Conservation (phyloP, 2,113 vertebrate genomes). For the Psittacula cyanocephala region DNA sequence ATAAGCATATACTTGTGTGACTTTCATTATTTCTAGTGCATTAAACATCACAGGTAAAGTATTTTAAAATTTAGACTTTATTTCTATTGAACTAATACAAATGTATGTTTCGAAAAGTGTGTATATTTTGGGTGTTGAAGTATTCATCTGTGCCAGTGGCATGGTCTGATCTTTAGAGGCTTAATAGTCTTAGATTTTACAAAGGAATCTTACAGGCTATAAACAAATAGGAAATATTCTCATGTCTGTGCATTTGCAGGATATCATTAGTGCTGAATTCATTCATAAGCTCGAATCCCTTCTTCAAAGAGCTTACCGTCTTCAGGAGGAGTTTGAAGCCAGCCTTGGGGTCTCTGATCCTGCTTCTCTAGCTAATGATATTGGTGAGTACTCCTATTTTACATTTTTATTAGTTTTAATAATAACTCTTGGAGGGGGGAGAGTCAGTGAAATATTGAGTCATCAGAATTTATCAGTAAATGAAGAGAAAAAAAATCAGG, state of each 20-base stretch:
- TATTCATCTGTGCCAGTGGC: not conserved
- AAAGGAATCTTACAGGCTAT: not conserved
- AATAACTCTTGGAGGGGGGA: not conserved
- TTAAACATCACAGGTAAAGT: not conserved
- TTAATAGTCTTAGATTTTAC: not conserved
- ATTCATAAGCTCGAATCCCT: slow-evolving; percentile 92
- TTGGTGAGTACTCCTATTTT: slow-evolving; percentile 76
- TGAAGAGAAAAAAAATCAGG: not conserved
- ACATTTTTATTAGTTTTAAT: not conserved
- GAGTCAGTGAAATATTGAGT: not conserved
- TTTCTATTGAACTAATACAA: not conserved
- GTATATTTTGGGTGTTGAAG: not conserved
- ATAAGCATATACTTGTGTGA: not conserved
- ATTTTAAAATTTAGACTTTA: not conserved
- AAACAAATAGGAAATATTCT: not conserved
- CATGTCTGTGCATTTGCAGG: slow-evolving; percentile 71
- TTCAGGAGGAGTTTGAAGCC: slow-evolving; percentile 96
- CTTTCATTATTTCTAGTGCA: not conserved
- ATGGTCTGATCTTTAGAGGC: not conserved
- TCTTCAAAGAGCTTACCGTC: slow-evolving; percentile 91
- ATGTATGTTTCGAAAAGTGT: not conserved
- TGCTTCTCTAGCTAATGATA: slow-evolving; percentile 78
- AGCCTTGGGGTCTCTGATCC: slow-evolving; percentile 83
- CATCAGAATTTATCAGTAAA: not conserved
- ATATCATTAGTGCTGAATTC: slow-evolving; percentile 92